Base-by-base conservation (phyloP, 2,113 vertebrate genomes). In the Telmatochromis brichardi region DNA sequence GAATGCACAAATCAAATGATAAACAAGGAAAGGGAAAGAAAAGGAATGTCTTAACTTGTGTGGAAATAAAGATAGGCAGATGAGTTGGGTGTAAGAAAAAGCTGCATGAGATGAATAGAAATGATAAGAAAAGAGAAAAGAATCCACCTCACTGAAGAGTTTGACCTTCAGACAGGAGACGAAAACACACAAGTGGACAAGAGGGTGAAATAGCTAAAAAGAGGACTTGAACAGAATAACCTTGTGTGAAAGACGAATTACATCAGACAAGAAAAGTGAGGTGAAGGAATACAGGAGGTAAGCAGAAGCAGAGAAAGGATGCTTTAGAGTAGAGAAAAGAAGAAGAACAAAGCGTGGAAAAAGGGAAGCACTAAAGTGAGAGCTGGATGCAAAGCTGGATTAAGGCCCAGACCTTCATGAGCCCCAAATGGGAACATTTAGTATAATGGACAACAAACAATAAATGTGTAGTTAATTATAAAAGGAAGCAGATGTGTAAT, bases 91-190 rank as follows among this genome's bases (percentile, higher is more conserved):
- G 9, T 9, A 37, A 51, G n/a, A 58, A 88, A 83, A n/a, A 60
- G 31, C 19, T 88, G 26, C 3, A 12, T 21, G 31, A 63, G 37
- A 28, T 42, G 17, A 55, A 26, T 14, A 55, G 10, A 23, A 63
- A 83, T 9, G 47, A 23, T 50, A 80, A 81, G 7, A 57, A 81
- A 85, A 65, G 85, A 86, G 55, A 65, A 40, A 85, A 17, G 9
- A 90, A 88, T 83, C n/a, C 51, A 53, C 51, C 68, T 26, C 8
- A 82, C 82, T 57, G 51, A 79, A 35, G 63, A 73, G 42, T 91
- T 45, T 92, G 79, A 90, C 82, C 81, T 88, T 91, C 81, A 90
- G 85, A 86, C 84, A 68, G 45, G 28, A 78, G 60, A 55, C 21
- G 19, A 50, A 76, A 55, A 83, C 1, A 17, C 19, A 33, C 81